Evolutionary conservation across 2,113 vertebrate genomes (phyloP).

Genomic region (Camelus bactrianus): DNA sequence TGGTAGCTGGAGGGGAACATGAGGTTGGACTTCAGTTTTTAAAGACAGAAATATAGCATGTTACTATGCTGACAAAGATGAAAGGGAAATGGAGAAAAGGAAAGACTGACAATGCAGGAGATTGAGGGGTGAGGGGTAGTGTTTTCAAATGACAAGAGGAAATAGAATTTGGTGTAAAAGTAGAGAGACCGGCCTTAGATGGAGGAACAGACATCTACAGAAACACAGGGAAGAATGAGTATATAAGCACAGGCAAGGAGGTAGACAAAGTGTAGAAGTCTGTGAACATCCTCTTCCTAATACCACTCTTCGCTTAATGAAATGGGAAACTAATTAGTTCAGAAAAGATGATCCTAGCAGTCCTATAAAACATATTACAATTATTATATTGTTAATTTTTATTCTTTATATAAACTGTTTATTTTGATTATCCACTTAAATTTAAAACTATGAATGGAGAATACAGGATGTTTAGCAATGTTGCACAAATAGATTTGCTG

Average conservation of each 20-base stretch:
- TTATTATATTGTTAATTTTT: not conserved
- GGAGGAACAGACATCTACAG: not conserved
- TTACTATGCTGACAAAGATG: not conserved
- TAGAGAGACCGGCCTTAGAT: not conserved
- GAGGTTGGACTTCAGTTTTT: not conserved
- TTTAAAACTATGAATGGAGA: not conserved
- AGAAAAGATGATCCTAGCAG: not conserved
- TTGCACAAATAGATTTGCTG: not conserved
- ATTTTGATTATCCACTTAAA: constrained; percentile 28
- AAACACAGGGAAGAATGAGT: not conserved
- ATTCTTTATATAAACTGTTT: not conserved
- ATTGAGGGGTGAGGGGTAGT: not conserved
- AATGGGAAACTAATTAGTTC: not conserved
- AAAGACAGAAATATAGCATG: not conserved
- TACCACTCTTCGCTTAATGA: constrained; percentile 6
- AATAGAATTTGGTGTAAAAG: not conserved
- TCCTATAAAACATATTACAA: not conserved
- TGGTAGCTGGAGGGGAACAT: not conserved
- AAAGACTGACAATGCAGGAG: not conserved
- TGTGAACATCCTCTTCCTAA: not conserved
- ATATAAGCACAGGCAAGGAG: not conserved
- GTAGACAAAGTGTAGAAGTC: not conserved
- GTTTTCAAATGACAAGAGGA: not conserved
- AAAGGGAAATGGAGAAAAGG: not conserved
- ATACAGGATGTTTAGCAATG: not conserved